Evolutionary conservation across 2,113 vertebrate species (phyloP), one percentile per base, ranked within the genome.

Genomic region (Cheilinus undulatus): DNA sequence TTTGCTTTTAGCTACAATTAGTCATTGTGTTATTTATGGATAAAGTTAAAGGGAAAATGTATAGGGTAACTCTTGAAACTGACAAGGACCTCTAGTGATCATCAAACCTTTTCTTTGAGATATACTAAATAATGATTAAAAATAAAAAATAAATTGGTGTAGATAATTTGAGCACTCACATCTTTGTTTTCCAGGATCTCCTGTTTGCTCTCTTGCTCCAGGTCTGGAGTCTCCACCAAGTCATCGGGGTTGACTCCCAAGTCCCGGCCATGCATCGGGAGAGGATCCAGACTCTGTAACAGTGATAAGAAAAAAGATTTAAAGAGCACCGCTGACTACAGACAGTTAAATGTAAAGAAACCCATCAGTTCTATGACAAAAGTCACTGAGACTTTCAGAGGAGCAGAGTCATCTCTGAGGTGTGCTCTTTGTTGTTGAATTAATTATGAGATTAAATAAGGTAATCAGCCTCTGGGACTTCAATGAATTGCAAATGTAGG

Each of bases 151-250:
- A n/a, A n/a, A n/a, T n/a, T n/a, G n/a, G n/a, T n/a, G n/a, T n/a
- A n/a, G n/a, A n/a, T n/a, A n/a, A n/a, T 32, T 32, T 32, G 34
- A 42, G 13, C 26, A 92, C 96, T 92, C 59, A 98, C 97, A 66
- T 97, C 94, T 95, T 97, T 99, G 89, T 99, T 99, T 89, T 97
- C 97, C 0, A 99, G 93, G 72, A 99, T 92, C 81, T 99, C 97
- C 88, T 98, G 96, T 73, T 97, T 99, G 14, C 92, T 75, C 78
- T 97, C 95, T 38, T 95, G 96, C 83, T 95, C 95, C 49, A 93
- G 92, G 61, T 97, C 96, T 51, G 96, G 89, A 66, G 95, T 77
- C 24, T 97, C 96, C 3, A 90, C 59, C 30, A 95, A 65, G 82
- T 97, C 96, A 13, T 99, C 96, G 17, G 94, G 92, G 45, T 94